A percentile compares a stretch with the other conserved stretches of the same genome.
These are phyloP conservation scores for Enhydra lutris DNA, from an alignment of 2,113 vertebrate species.

Conservation along the genomic window DNA sequence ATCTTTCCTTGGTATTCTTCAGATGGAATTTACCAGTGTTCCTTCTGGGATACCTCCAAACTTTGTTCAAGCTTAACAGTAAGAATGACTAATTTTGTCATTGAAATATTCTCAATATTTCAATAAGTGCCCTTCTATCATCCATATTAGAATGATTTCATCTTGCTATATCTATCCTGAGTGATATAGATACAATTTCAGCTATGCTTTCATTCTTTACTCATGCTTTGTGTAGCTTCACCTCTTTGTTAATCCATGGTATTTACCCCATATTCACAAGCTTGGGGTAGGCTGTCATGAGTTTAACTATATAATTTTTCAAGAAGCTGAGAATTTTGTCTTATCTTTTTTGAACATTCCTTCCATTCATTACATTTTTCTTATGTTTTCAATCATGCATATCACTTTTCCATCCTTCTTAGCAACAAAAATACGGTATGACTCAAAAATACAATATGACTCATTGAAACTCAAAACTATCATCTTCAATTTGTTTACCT, in stretches of 20 bases:
- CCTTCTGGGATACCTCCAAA: neutral
- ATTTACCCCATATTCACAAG: neutral
- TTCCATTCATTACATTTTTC: neutral
- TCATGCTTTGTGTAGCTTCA: neutral
- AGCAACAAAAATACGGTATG: neutral
- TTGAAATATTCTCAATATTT: neutral
- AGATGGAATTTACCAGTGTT: neutral
- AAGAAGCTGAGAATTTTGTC: neutral
- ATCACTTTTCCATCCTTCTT: neutral
- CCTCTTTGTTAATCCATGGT: neutral
- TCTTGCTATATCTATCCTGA: neutral
- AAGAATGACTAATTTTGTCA: neutral
- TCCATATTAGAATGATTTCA: neutral
- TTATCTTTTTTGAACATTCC: neutral
- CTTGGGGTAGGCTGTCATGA: neutral
- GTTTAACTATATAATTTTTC: neutral
- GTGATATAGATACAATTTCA: neutral
- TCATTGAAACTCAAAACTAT: neutral
- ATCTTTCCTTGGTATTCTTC: neutral
- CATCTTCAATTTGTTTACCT: neutral
- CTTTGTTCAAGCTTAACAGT: neutral
- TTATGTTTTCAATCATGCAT: neutral
- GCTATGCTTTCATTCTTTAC: rapidly evolving
- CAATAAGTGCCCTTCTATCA: neutral
- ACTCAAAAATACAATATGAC: neutral